These are phyloP conservation scores for Lasioglossum marginatum DNA, from an alignment of 2,888 invertebrate species.

Conservation along the genomic window DNA sequence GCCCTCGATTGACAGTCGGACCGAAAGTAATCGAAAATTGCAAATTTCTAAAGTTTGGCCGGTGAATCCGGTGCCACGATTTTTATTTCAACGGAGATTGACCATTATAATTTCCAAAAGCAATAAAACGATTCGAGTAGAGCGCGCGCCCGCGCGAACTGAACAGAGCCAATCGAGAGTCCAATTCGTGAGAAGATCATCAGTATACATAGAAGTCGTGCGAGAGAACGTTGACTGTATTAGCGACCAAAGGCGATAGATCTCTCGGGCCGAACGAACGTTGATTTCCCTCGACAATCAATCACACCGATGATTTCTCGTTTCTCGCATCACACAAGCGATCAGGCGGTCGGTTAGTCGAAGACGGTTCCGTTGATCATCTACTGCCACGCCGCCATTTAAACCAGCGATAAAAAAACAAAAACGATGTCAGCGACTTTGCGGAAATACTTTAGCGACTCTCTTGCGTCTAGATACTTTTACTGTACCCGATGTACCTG, in stretches of 20 bases:
- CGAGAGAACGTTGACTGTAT: slow-evolving; percentile 23
- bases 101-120: background rate
- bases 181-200: background rate
- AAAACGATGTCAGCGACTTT: slow-evolving; percentile 7
- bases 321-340: background rate
- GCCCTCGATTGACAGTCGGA: slow-evolving; percentile 30
- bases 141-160: background rate
- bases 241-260: slow-evolving; percentile 36
- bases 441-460: slow-evolving; percentile 3
- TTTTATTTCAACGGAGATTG: background rate
- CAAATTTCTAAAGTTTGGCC: no score
- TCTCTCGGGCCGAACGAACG: background rate
- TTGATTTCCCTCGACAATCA: slow-evolving; percentile 65
- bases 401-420: background rate
- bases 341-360: background rate
- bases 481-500: background rate
- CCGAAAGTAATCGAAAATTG: background rate
- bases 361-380: slow-evolving; percentile 24
- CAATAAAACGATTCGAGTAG: background rate
- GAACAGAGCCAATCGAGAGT: slow-evolving; percentile 29
- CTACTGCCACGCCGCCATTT: slow-evolving; percentile 41
- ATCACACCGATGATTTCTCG: slow-evolving; percentile 27
- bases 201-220: background rate
- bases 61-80: no score
- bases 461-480: slow-evolving; percentile 11